Evolutionary conservation across 2,888 invertebrate genomes (phyloP).

Genomic region (Pseudolycoriella hygida): DNA sequence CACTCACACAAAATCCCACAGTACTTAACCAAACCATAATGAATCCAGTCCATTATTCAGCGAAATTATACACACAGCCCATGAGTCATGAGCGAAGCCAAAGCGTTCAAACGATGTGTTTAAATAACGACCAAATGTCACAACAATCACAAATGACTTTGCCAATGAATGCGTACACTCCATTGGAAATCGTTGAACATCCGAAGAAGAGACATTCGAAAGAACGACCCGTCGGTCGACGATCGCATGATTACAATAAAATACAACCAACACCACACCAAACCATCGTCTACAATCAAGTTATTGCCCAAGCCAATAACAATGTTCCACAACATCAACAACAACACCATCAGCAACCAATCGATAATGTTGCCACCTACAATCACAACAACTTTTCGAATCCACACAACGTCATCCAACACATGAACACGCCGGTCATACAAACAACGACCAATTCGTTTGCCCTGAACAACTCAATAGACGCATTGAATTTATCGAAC

Average conservation of each 20-base stretch:
- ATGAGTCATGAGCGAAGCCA: too few relatives aligned
- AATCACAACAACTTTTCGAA: slow-evolving; percentile 4
- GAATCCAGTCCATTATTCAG: slow-evolving; percentile 4
- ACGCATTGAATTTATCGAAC: slow-evolving; percentile 7
- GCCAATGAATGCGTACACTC: background rate
- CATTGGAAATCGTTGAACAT: background rate
- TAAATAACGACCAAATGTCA: background rate
- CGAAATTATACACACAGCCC: slow-evolving; percentile 3
- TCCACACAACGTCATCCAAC: slow-evolving; percentile 3
- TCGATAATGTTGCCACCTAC: background rate
- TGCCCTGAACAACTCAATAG: slow-evolving; percentile 4
- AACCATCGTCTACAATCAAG: slow-evolving; percentile 29
- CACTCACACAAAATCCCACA: slow-evolving; percentile 1
- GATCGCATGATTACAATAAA: slow-evolving; percentile 30
- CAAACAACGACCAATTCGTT: slow-evolving; percentile 10
- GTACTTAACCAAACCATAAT: background rate
- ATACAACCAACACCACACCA: slow-evolving; percentile 29
- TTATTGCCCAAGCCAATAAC: slow-evolving; percentile 24
- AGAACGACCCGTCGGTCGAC: slow-evolving; percentile 14
- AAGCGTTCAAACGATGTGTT: too few relatives aligned
- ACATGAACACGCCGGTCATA: slow-evolving; percentile 9
- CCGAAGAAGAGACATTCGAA: slow-evolving; percentile 2
- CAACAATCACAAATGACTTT: background rate
- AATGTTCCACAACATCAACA: slow-evolving; percentile 13
- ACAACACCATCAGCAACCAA: slow-evolving; percentile 2